A percentile compares a stretch with the other conserved stretches of the same genome.
Evolutionary conservation across 1,140 invertebrate genomes (phyloP).

Genomic region (Ceratosolen solmsi): DNA sequence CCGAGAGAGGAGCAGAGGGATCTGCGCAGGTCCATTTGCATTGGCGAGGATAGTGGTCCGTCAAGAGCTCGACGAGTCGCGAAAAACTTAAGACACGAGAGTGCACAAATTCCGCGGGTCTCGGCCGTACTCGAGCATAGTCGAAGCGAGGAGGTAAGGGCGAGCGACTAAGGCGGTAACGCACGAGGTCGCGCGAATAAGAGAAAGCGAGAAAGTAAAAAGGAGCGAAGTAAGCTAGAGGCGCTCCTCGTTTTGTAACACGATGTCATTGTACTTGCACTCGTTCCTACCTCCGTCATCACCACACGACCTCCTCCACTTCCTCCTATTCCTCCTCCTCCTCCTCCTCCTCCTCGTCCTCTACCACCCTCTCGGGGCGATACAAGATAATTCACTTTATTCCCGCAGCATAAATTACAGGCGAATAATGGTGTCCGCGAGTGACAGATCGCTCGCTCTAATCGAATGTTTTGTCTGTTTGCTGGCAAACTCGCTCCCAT

Average conservation of each 20-base stretch:
- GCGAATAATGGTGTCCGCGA: conserved; percentile 62
- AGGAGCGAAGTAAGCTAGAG: conserved; percentile 37
- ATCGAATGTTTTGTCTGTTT: conserved; percentile 16
- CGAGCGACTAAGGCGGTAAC: background rate
- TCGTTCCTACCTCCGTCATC: conserved; percentile 11
- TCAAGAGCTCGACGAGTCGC: no score
- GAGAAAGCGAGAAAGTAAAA: conserved; percentile 50
- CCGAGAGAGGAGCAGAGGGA: no score
- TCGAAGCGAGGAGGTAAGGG: background rate
- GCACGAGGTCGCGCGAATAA: conserved; percentile 25
- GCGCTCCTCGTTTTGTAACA: background rate
- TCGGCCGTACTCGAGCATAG: no score
- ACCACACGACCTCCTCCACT: conserved; percentile 26
- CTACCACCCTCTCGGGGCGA: conserved; percentile 22
- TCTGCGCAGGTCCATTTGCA: no score
- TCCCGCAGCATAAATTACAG: conserved; percentile 61
- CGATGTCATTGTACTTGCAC: background rate
- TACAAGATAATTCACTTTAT: conserved; percentile 66
- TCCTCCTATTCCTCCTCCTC: no score
- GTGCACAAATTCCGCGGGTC: no score
- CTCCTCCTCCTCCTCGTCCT: conserved; percentile 24
- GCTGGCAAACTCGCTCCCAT: background rate
- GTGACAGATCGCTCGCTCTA: conserved; percentile 29
- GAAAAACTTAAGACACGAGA: no score
- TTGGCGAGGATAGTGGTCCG: no score